phyloP scores from a whole-genome alignment of 1,140 invertebrate species.

The Caenorhabditis brenneri region DNA sequence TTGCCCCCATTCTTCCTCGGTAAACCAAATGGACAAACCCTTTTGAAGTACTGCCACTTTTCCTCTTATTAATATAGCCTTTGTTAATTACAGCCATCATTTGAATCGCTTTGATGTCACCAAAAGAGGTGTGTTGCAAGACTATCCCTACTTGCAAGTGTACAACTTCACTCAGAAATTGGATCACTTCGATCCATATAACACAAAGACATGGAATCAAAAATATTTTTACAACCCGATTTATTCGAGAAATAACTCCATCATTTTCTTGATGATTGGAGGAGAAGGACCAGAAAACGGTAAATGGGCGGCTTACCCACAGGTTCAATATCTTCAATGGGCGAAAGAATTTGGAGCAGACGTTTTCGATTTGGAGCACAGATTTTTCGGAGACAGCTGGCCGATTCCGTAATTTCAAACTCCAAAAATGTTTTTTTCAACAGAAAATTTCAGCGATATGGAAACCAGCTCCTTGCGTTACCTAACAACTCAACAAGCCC shows the following conservation, averaged over 20 bases:
- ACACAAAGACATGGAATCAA: slow-evolving; percentile 70
- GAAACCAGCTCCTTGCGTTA: slow-evolving; percentile 59
- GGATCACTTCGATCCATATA: slow-evolving; percentile 54
- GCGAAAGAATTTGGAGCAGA: slow-evolving; percentile 82
- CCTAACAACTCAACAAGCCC: slow-evolving; percentile 63
- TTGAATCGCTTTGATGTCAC: not conserved
- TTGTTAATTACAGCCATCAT: not conserved
- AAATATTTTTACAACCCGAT: slow-evolving; percentile 76
- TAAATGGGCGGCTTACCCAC: slow-evolving; percentile 40
- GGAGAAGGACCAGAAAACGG: slow-evolving; percentile 51
- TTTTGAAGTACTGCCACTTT: not conserved
- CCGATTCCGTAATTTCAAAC: slow-evolving; percentile 75
- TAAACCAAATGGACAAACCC: not conserved
- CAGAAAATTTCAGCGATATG: slow-evolving; percentile 55
- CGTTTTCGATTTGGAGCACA: slow-evolving; percentile 86
- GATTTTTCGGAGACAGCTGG: slow-evolving; percentile 89
- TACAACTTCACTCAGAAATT: slow-evolving; percentile 47
- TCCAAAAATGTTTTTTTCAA: not conserved
- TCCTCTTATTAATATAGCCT: not conserved
- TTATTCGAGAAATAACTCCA: slow-evolving; percentile 38
- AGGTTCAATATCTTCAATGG: slow-evolving; percentile 77
- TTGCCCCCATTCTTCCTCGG: slow-evolving; percentile 6
- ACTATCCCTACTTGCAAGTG: slow-evolving; percentile 14
- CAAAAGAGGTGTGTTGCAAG: not conserved
- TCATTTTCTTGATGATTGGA: slow-evolving; percentile 58